These are phyloP conservation scores for Amiota mariae DNA, from an alignment of 2,888 invertebrate genomes.

Conservation along the genomic window DNA sequence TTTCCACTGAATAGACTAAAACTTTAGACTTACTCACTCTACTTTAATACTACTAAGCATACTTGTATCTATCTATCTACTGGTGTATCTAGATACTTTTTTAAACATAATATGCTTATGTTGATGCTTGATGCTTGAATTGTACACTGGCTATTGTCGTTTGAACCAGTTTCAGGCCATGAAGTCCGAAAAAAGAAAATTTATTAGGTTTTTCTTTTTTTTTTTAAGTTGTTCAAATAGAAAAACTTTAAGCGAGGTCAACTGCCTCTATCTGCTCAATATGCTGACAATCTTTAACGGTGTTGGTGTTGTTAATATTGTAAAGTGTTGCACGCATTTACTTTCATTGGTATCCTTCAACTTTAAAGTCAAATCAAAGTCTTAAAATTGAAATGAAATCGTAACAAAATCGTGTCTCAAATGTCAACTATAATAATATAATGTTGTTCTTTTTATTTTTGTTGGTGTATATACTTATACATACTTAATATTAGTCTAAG, in stretches of 20 bases:
- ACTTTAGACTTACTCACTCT: neutral
- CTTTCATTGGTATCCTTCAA: constrained; percentile 63
- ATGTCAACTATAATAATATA: constrained; percentile 55
- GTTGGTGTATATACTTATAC: neutral
- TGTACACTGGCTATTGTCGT: neutral
- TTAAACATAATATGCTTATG: too few relatives aligned
- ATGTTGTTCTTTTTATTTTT: constrained; percentile 5
- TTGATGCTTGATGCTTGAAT: too few relatives aligned
- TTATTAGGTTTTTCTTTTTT: neutral
- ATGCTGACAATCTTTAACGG: neutral
- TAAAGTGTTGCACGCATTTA: constrained; percentile 37
- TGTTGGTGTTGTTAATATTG: neutral
- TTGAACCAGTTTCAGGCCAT: constrained; percentile 24
- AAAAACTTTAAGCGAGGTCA: constrained; percentile 64
- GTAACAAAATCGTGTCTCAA: constrained; percentile 54
- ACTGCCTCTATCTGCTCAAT: constrained; percentile 55
- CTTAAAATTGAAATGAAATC: constrained; percentile 35
- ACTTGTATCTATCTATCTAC: too few relatives aligned
- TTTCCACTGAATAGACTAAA: neutral
- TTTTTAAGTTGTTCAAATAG: constrained; percentile 46
- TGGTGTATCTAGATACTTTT: too few relatives aligned
- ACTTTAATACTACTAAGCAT: too few relatives aligned
- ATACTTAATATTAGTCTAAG: constrained; percentile 7
- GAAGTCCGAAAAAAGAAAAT: constrained; percentile 19
- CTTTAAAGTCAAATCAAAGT: constrained; percentile 50